Evolutionary conservation across 2,113 vertebrate species (phyloP).

Genomic region (Gavialis gangeticus): DNA sequence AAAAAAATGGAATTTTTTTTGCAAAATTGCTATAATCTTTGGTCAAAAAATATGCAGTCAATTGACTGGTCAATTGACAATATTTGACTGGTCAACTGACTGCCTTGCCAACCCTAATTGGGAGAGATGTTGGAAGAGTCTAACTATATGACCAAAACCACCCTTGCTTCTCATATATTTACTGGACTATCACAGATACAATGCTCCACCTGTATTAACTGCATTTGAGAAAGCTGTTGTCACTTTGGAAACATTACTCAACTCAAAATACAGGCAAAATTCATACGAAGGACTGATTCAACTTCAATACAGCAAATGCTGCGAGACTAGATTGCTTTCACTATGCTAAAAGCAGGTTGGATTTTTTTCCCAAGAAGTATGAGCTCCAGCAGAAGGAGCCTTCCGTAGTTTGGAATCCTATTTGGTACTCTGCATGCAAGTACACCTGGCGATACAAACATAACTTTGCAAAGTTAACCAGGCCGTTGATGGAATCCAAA

Average conservation of each 20-base stretch:
- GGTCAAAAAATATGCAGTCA: too few relatives aligned
- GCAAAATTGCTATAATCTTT: too few relatives aligned
- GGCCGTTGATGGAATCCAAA: neutral
- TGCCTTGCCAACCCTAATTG: too few relatives aligned
- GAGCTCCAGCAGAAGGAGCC: neutral
- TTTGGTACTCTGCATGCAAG: neutral
- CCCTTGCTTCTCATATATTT: too few relatives aligned
- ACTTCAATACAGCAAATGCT: constrained; percentile 1
- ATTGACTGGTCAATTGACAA: too few relatives aligned
- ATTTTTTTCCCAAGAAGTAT: neutral
- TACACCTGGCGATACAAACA: neutral
- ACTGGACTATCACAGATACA: too few relatives aligned
- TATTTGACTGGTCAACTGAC: too few relatives aligned
- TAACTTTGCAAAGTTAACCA: neutral
- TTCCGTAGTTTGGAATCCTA: neutral
- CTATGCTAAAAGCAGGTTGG: neutral
- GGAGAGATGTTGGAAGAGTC: too few relatives aligned
- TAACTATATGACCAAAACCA: too few relatives aligned
- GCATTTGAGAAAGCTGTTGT: constrained; percentile 15
- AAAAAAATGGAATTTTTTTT: too few relatives aligned
- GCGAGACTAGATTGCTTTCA: neutral
- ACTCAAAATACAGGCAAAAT: neutral
- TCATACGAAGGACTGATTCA: constrained; percentile 4
- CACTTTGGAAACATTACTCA: neutral
- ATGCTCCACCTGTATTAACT: neutral